Evolutionary conservation across 2,888 invertebrate species (phyloP).

Genomic region (Megalurothrips usitatus): DNA sequence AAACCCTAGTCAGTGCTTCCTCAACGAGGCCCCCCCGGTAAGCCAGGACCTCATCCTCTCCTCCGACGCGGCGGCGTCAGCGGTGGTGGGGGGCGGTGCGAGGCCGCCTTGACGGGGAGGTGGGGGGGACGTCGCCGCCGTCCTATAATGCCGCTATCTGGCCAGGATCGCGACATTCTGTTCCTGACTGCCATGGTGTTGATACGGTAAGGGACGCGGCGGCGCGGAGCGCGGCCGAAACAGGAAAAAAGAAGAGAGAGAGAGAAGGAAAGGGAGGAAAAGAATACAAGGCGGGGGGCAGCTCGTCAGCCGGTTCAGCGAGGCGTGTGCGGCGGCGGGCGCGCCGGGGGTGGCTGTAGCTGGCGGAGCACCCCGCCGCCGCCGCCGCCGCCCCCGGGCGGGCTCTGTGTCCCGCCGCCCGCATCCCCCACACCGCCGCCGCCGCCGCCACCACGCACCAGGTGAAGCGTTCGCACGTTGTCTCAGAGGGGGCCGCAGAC

Average conservation of each 20-base stretch:
- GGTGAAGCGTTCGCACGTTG: too few relatives aligned
- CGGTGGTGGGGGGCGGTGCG: not conserved
- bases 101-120: not conserved
- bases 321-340: too few relatives aligned
- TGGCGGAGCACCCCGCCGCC: too few relatives aligned
- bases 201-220: constrained; percentile 10
- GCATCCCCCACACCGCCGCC: too few relatives aligned
- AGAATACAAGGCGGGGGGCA: not conserved
- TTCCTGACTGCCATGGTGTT: constrained; percentile 24
- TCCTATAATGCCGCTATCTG: constrained; percentile 1
- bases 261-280: not conserved
- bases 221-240: not conserved
- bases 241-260: not conserved
- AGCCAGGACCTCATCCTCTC: not conserved
- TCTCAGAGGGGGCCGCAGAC: too few relatives aligned
- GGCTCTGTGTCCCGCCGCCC: too few relatives aligned
- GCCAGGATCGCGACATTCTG: constrained; percentile 10
- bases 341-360: too few relatives aligned
- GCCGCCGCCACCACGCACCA: too few relatives aligned
- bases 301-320: too few relatives aligned
- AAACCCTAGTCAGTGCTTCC: too few relatives aligned
- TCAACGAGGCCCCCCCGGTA: not conserved
- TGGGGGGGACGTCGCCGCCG: not conserved
- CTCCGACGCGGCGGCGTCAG: not conserved
- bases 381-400: too few relatives aligned